Base-by-base conservation (phyloP, 2,888 invertebrate species). In the Dinocampus coccinellae region DNA sequence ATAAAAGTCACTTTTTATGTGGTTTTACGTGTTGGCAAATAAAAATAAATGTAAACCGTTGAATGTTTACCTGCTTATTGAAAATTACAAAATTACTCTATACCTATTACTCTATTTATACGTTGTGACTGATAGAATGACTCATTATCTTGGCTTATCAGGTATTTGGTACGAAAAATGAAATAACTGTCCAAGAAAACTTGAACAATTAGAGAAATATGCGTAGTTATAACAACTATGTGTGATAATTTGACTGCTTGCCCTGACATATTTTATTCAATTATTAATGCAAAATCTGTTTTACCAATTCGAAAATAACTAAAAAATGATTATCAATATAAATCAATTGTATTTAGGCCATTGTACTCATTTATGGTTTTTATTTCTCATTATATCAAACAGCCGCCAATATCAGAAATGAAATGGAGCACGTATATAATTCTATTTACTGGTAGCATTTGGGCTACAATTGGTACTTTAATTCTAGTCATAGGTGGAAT, bases 371-470 rank as follows among this genome's bases (percentile, higher is more conserved):
- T 29, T 7, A 4, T 29, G 7, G n/a, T n/a, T 29, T 29, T 29
- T 29, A 29, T 29, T 7, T 29, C 29, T 29, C 29, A 29, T 29
- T 87, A 79, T 62, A 87, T 87, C 61, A 85, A 83, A 64, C 81
- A 82, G 47, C 86, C 87, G 0, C 77, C 75, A 1, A 77, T 77
- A 4, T 72, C 80, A 4, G 76, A 82, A 0, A 72, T 87, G 2
- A 87, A 86, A 63, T 87, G 87, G 87, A 67, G 79, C 24, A 83
- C 83, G 6, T 87, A 86, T 34, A 75, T 80, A 7, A 82, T 82
- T 4, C 87, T 87, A 1, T 87, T 87, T 70, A 73, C 81, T 3
- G 42, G n/a, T 0, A 80, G 78, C 36, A 83, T 86, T 57, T 87
- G 87, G 87, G 69, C 76, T 55, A 73, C 81, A 1, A 65, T 87